These are phyloP conservation scores for Epicauta chinensis DNA, from an alignment of 1,140 invertebrate species.

Conservation along the genomic window DNA sequence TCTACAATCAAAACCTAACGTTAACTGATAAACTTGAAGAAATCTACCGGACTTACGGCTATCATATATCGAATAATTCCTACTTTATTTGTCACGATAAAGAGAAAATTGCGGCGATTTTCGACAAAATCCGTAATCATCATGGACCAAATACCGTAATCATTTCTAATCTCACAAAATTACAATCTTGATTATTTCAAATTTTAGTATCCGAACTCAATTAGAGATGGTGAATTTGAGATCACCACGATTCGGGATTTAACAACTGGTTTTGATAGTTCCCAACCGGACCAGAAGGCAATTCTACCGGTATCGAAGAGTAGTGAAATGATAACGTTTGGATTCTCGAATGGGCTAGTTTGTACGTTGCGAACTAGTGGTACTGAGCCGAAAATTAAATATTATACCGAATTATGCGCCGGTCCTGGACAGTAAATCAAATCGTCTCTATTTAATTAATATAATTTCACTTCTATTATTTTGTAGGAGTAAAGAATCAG, in stretches of 20 bases:
- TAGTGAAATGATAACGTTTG: conserved; percentile 95
- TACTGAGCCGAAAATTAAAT: conserved; percentile 98
- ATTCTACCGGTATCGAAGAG: conserved; percentile 69
- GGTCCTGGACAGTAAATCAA: conserved; percentile 58
- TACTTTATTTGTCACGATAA: conserved; percentile 85
- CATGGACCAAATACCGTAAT: conserved; percentile 59
- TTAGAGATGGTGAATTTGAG: conserved; percentile 63
- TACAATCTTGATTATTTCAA: neutral
- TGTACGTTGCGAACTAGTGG: conserved; percentile 92
- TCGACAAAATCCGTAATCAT: conserved; percentile 75
- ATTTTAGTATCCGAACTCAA: conserved; percentile 68
- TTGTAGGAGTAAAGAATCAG: conserved; percentile 61
- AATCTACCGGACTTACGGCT: conserved; percentile 81
- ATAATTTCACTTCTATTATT: too few species aligned
- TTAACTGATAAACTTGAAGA: conserved; percentile 70
- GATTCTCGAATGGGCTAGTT: conserved; percentile 80
- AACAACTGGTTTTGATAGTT: conserved; percentile 81
- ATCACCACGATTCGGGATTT: conserved; percentile 79
- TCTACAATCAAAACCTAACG: conserved; percentile 60
- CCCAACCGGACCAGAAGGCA: conserved; percentile 63
- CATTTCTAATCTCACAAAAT: neutral
- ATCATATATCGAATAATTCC: conserved; percentile 78
- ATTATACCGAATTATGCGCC: conserved; percentile 88
- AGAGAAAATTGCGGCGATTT: conserved; percentile 66
- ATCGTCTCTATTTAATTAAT: neutral